Conservation (phyloP, 2,113 vertebrate species). For the Trematocara variabile region DNA sequence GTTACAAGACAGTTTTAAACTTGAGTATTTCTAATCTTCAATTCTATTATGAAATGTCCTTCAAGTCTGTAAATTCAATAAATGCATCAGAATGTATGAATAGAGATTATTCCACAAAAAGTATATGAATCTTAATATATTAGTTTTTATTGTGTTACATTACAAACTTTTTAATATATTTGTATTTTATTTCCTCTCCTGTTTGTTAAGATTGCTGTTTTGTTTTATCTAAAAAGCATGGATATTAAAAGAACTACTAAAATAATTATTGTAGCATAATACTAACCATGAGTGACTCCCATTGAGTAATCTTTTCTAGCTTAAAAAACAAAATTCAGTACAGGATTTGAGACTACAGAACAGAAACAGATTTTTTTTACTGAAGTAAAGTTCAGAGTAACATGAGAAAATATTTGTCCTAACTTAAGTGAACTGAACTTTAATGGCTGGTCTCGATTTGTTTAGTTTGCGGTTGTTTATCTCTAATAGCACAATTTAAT, state of each 20-base stretch:
- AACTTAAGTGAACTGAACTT: background rate
- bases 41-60: background rate
- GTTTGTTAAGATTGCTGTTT: background rate
- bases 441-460: background rate
- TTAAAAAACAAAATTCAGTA: background rate
- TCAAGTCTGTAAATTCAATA: background rate
- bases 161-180: accelerated
- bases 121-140: background rate
- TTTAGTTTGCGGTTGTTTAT: background rate
- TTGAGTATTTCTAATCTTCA: background rate
- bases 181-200: background rate
- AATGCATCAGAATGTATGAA: background rate
- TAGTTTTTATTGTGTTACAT: background rate
- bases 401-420: background rate
- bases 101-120: background rate
- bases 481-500: background rate
- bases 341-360: background rate
- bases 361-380: background rate
- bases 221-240: background rate
- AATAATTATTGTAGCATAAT: background rate
- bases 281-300: background rate
- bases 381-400: background rate
- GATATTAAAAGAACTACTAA: background rate
- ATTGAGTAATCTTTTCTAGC: background rate
- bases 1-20: background rate